Conservation (phyloP, 1,140 invertebrate species). For the Drosophila littoralis region DNA sequence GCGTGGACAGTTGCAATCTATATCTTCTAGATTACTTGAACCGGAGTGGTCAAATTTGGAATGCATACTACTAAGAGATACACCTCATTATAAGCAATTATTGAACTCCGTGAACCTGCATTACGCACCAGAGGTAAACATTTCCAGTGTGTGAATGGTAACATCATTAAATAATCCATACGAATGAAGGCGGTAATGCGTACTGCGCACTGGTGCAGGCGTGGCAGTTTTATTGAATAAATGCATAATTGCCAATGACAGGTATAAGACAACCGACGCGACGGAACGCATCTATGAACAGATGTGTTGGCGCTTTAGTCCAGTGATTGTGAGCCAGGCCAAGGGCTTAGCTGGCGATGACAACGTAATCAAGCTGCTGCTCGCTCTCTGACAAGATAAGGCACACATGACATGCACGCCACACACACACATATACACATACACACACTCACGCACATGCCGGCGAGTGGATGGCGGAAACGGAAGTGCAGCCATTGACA, state of each 20-base stretch:
- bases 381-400: slow-evolving; percentile 58
- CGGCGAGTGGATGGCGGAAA: slow-evolving; percentile 44
- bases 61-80: no score
- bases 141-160: no score
- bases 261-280: slow-evolving; percentile 6
- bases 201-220: not conserved
- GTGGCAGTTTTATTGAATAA: slow-evolving; percentile 7
- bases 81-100: no score
- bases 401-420: slow-evolving; percentile 12
- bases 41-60: no score
- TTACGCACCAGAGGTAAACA: no score
- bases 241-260: slow-evolving; percentile 14
- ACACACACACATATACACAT: slow-evolving; percentile 11
- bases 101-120: no score
- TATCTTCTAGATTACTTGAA: no score
- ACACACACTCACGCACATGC: slow-evolving; percentile 19
- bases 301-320: slow-evolving; percentile 1
- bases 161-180: not conserved
- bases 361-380: slow-evolving; percentile 63
- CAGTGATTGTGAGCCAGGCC: slow-evolving; percentile 3
- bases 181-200: not conserved
- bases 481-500: slow-evolving; percentile 79
- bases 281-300: not conserved
- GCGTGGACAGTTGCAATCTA: no score
- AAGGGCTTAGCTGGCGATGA: slow-evolving; percentile 34